Base-by-base conservation (phyloP, 2,888 invertebrate species). In the Nycteola revayana region DNA sequence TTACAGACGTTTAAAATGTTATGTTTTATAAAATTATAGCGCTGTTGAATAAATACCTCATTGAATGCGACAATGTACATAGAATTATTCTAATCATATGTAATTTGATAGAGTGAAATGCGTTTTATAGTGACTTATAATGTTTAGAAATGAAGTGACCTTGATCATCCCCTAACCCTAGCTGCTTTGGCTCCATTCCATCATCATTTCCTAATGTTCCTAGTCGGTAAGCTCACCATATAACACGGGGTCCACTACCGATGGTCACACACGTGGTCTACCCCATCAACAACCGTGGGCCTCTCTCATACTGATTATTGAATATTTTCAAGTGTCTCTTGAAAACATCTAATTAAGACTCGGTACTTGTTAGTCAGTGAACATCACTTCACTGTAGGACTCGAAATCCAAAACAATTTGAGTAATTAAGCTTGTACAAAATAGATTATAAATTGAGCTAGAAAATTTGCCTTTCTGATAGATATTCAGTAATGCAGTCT, bases 121-220 rank as follows among this genome's bases (percentile, higher is more conserved):
- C 71, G 67, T 76, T 73, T 75, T 73, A 77, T 81, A 80, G 75
- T 71, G 63, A 75, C 68, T 74, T 70, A 66, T 80, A 81, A 82
- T 72, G 55, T 78, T 77, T 85, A 85, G 83, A 76, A 82, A 78
- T 76, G 79, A 87, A 87, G 86, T 87, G 86, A 80, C 86, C 86
- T 86, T 87, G 82, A 76, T 81, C 82, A 84, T 82, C 71, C 75
- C 74, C 74, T 75, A 70, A 77, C 75, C 77, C 77, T 80, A 76
- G 75, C 82, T 68, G 86, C 86, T 85, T 83, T 73, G 71, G 78
- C 79, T 74, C 65, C 75, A 75, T 75, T 60, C 60, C 72, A 67
- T 72, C 53, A 57, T 60, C 70, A 70, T 66, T 62, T 52, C 63
- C 59, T 58, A 64, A 64, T 64, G 61, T 66, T 64, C 60, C 52